These are phyloP conservation scores for Sympetrum striolatum DNA, from an alignment of 2,888 invertebrate genomes.

Conservation along the genomic window DNA sequence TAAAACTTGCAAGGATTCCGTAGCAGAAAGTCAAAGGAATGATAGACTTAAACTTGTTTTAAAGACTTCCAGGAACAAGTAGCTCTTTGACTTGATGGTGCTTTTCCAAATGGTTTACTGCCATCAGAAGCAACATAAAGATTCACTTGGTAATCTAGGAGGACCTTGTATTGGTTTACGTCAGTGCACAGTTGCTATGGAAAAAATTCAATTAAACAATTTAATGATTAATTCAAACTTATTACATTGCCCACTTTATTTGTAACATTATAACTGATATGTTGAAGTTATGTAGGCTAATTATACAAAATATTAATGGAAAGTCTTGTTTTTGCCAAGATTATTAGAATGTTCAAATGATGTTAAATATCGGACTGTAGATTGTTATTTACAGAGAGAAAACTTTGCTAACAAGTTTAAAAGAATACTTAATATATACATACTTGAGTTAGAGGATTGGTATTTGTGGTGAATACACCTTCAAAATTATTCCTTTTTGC, in stretches of 20 bases:
- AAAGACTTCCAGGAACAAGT: constrained; percentile 75
- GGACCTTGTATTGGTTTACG: constrained; percentile 77
- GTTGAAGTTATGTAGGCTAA: no score
- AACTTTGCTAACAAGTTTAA: background rate
- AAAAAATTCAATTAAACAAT: constrained; percentile 42
- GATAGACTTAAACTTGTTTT: background rate
- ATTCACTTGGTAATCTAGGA: constrained; percentile 83
- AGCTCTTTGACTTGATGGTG: constrained; percentile 78
- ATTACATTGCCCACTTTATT: background rate
- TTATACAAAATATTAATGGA: no score
- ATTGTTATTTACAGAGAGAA: background rate
- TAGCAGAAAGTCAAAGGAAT: background rate
- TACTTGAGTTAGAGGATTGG: constrained; percentile 87
- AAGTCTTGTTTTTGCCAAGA: no score
- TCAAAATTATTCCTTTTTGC: constrained; percentile 71
- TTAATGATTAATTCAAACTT: no score
- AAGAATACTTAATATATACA: constrained; percentile 46
- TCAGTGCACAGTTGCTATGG: constrained; percentile 81
- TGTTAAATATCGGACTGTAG: background rate
- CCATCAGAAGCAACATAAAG: constrained; percentile 76
- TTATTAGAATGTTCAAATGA: no score
- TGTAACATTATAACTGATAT: no score
- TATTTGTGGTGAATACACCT: constrained; percentile 86
- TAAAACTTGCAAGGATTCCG: no score
- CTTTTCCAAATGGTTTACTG: constrained; percentile 74